Evolutionary conservation across 2,113 vertebrate genomes (phyloP).

Genomic region (Mesoclemmys tuberculata): DNA sequence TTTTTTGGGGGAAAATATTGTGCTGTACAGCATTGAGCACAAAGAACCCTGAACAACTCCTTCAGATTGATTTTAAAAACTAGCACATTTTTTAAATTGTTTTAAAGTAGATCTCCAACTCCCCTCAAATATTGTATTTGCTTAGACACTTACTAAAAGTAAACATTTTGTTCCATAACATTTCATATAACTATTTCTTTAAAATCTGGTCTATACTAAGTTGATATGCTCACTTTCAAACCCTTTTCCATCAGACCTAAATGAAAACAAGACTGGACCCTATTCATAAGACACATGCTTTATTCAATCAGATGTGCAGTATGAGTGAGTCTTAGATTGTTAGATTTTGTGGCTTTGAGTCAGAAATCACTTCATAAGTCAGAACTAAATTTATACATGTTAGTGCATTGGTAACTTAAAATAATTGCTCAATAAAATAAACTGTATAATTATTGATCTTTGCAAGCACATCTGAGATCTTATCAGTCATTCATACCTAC

Average conservation of each 20-base stretch:
- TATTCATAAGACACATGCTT: constrained; percentile 25
- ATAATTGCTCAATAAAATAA: neutral
- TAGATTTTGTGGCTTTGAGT: constrained; percentile 6
- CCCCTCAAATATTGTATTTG: neutral
- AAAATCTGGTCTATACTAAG: neutral
- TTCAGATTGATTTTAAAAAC: neutral
- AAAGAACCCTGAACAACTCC: neutral
- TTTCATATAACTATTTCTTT: neutral
- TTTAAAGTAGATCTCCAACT: neutral
- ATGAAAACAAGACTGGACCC: neutral
- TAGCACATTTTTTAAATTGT: neutral
- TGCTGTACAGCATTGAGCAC: neutral
- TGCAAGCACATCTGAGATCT: neutral
- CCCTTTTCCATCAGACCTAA: neutral
- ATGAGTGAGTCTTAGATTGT: constrained; percentile 41
- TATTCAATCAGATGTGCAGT: constrained; percentile 23
- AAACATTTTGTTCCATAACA: too few species aligned
- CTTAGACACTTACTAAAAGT: neutral
- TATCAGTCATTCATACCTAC: neutral
- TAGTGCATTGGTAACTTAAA: constrained; percentile 1
- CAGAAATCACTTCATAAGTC: constrained; percentile 21
- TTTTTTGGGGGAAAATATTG: neutral
- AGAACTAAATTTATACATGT: constrained; percentile 2
- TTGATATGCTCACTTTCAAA: constrained; percentile 19
- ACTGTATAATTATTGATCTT: neutral